phyloP scores from a whole-genome alignment of 2,113 vertebrate genomes.

The Periophthalmodon schlosseri region DNA sequence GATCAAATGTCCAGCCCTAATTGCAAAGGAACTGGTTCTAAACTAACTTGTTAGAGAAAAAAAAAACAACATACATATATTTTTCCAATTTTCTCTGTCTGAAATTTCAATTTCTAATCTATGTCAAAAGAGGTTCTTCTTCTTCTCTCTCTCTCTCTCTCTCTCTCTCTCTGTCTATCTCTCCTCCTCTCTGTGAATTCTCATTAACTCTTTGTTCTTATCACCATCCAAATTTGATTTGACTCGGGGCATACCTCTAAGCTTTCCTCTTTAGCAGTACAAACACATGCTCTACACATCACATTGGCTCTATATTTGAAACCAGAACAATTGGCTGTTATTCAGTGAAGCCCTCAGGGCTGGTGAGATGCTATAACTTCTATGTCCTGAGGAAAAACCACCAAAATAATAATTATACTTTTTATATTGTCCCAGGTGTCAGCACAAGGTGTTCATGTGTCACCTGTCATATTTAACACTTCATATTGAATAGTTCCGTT shows the following conservation, averaged over 20 bases:
- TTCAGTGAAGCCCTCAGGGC: slow-evolving; percentile 20
- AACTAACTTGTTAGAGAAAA: too few relatives aligned
- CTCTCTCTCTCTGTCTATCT: background rate
- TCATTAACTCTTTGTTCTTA: slow-evolving; percentile 19
- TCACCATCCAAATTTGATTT: slow-evolving; percentile 34
- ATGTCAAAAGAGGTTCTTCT: too few relatives aligned
- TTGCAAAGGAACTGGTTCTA: too few relatives aligned
- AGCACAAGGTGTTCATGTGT: slow-evolving; percentile 19
- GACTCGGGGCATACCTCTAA: background rate
- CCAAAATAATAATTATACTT: slow-evolving; percentile 36
- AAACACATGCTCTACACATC: slow-evolving; percentile 32
- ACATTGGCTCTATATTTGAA: slow-evolving; percentile 26
- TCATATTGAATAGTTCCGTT: background rate
- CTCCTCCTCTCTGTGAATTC: slow-evolving; percentile 27
- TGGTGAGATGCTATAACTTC: slow-evolving; percentile 1
- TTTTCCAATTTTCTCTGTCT: too few relatives aligned
- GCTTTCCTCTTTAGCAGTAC: background rate
- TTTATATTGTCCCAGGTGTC: slow-evolving; percentile 25
- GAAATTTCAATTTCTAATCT: too few relatives aligned
- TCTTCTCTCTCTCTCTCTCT: background rate
- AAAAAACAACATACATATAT: too few relatives aligned
- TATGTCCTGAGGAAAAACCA: slow-evolving; percentile 36
- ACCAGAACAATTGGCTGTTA: slow-evolving; percentile 24
- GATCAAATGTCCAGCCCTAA: too few relatives aligned
- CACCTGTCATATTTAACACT: slow-evolving; percentile 2